Base-by-base conservation (phyloP, 1,140 invertebrate genomes). In the Philopotamus ludificatus region DNA sequence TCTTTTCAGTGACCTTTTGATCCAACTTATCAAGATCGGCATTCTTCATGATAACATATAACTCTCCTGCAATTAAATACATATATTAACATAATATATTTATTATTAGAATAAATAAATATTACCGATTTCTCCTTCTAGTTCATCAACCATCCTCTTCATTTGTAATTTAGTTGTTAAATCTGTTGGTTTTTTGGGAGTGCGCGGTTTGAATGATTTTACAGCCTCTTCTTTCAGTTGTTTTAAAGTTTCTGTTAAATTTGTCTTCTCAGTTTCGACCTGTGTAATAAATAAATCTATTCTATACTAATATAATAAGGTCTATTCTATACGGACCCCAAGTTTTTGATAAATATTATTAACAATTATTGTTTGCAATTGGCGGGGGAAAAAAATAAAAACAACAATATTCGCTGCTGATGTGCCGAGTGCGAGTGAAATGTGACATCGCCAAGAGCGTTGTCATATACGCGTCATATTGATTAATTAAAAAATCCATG, bases 111-210 rank as follows among this genome's bases (percentile, higher is more conserved):
- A 39, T 39, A 39, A 39, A n/a, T 39, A 39, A n/a, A 8, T 7
- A 39, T 39, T 81, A 89, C 88, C 84, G 70, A 92, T 87, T 82
- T 93, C 90, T 73, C 82, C 87, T 75, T 91, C 90, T 68, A 91
- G 79, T 44, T 92, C 89, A 53, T 89, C 86, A 0, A 92, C 85
- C 85, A 90, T 88, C 70, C 85, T 89, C 70, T 89, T 89, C 58
- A 92, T 74, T 77, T 90, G 86, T 42, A 85, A 71, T 81, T 88
- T 88, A 7, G 87, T 85, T 50, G 86, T 86, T 54, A 85, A 74
- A 66, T 91, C 89, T 1, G 84, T 86, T 2, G 87, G 77, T 72
- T 88, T 89, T 71, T 89, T 89, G 8, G 86, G 82, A 12, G 82
- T 82, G 70, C 85, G 79, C 39, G 83, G 84, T 73, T 86, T 87